Conservation (phyloP, 37 sponge, comb jelly and placozoan genomes). For the Beroe forskalii region DNA sequence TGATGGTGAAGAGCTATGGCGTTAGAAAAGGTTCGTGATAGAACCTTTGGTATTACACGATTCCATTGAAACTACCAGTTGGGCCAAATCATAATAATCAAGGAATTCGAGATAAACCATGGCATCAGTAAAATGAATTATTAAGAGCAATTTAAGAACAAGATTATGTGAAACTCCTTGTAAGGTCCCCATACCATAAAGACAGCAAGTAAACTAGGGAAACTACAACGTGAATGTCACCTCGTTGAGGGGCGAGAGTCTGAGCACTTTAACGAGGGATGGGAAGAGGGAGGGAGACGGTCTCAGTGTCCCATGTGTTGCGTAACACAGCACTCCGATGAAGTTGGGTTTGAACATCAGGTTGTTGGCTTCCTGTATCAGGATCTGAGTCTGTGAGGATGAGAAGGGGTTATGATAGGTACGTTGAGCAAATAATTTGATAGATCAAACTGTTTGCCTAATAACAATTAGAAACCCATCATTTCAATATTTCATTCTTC, state of each 20-base stretch:
- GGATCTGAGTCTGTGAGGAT: conserved; percentile 75
- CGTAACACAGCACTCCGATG: conserved; percentile 80
- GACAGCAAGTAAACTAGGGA: too few relatives aligned
- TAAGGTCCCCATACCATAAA: too few relatives aligned
- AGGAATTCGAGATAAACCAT: neutral
- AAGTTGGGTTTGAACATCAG: conserved; percentile 86
- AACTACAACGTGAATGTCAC: too few relatives aligned
- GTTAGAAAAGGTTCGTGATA: too few relatives aligned
- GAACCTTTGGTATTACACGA: too few relatives aligned
- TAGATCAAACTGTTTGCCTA: neutral
- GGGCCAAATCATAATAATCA: neutral
- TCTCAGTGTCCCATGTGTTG: conserved; percentile 21
- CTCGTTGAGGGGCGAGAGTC: conserved; percentile 28
- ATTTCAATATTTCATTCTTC: too few relatives aligned
- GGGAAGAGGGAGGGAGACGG: conserved; percentile 67
- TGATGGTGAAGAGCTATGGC: too few relatives aligned
- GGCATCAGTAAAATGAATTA: too few relatives aligned
- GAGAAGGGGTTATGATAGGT: conserved; percentile 13
- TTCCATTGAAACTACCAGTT: too few relatives aligned
- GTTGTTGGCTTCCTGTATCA: conserved; percentile 75
- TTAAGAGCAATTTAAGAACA: too few relatives aligned
- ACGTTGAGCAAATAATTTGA: neutral
- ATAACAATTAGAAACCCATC: too few relatives aligned
- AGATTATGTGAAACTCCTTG: too few relatives aligned
- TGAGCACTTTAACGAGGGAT: conserved; percentile 29